Evolutionary conservation across 2,888 invertebrate species (phyloP).

Genomic region (Lasius platythorax): DNA sequence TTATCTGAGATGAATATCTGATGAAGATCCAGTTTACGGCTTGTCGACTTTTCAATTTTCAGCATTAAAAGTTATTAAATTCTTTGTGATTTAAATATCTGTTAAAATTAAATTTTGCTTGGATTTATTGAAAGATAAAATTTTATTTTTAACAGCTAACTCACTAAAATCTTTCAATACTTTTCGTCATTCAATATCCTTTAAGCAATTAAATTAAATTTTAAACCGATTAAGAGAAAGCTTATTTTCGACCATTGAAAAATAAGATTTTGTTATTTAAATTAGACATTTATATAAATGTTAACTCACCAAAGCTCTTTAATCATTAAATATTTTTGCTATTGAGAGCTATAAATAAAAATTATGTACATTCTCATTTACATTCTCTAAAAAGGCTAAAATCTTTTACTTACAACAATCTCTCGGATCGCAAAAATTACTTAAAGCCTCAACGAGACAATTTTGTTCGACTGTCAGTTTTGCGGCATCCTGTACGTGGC

Average conservation of each 20-base stretch:
- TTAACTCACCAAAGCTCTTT: not conserved
- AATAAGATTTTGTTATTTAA: not conserved
- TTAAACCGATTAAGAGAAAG: not conserved
- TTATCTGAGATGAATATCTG: not conserved
- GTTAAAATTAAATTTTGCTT: not conserved
- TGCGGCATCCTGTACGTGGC: constrained; percentile 33
- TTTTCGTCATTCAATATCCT: too few relatives aligned
- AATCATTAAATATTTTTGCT: not conserved
- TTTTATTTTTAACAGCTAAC: not conserved
- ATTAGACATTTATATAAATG: not conserved
- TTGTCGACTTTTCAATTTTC: not conserved
- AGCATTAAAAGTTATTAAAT: not conserved
- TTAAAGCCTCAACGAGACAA: not conserved
- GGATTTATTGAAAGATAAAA: not conserved
- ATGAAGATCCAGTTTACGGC: not conserved
- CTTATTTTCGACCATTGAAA: not conserved
- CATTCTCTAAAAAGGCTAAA: not conserved
- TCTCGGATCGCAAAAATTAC: not conserved
- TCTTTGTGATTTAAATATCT: not conserved
- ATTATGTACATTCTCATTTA: not conserved
- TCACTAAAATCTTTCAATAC: too few relatives aligned
- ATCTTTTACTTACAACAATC: not conserved
- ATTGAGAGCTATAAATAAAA: not conserved
- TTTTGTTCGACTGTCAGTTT: not conserved
- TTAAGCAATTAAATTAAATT: not conserved